phyloP scores from a whole-genome alignment of 2,113 vertebrate species.

The Mionectes macconnelli region DNA sequence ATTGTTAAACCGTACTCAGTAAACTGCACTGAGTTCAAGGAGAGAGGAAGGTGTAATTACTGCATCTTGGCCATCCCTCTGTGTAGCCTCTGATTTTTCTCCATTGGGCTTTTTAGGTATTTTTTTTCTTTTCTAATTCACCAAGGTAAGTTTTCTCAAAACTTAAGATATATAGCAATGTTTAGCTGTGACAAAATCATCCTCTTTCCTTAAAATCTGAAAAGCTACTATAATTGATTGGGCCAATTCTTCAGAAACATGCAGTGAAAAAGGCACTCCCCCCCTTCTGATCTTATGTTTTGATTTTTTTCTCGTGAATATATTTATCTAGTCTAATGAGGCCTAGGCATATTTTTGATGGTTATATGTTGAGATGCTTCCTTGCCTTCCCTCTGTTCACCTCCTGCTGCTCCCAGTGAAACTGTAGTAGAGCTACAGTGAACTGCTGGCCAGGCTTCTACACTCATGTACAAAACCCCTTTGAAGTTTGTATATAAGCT shows the following conservation, averaged over 20 bases:
- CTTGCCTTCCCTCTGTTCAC: neutral
- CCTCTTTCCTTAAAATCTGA: neutral
- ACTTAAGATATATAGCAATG: neutral
- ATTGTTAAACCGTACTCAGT: neutral
- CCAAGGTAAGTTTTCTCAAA: neutral
- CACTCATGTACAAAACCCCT: slow-evolving; percentile 3
- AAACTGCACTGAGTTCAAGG: neutral
- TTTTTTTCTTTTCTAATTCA: neutral
- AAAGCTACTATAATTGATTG: neutral
- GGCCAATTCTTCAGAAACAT: neutral
- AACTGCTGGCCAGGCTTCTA: slow-evolving; percentile 19
- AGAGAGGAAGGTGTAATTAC: slow-evolving; percentile 22
- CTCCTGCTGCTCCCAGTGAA: slow-evolving; percentile 28
- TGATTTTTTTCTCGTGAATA: neutral
- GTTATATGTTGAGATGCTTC: slow-evolving; percentile 1
- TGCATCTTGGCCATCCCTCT: slow-evolving; percentile 33
- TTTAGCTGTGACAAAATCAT: neutral
- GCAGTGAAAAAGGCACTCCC: neutral
- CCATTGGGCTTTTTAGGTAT: neutral
- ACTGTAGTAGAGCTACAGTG: slow-evolving; percentile 7
- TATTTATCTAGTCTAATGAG: neutral
- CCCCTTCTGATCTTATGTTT: neutral
- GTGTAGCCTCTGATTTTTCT: slow-evolving; percentile 1
- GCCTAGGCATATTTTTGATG: neutral
- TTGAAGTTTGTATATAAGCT: slow-evolving; percentile 19